Evolutionary conservation across 1,140 invertebrate genomes (phyloP).

Genomic region (Brachionus paranguensis): DNA sequence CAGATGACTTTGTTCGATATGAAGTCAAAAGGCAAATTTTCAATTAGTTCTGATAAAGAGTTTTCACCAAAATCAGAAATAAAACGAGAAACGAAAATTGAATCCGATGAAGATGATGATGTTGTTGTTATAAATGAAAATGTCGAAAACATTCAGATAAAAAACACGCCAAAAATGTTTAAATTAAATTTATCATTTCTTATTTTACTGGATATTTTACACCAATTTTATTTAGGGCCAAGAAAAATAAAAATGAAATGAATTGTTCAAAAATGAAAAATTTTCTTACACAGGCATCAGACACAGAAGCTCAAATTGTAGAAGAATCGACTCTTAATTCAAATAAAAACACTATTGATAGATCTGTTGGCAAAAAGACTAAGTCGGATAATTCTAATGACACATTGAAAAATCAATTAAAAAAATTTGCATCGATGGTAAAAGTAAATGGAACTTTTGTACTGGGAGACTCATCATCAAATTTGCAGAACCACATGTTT

Average conservation of each 20-base stretch:
- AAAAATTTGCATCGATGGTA: not conserved
- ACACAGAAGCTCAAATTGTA: not conserved
- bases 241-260: not conserved
- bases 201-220: not conserved
- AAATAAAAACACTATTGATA: not conserved
- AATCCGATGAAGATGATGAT: not conserved
- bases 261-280: not conserved
- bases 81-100: not conserved
- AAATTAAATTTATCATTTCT: not conserved
- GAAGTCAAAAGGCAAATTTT: constrained; percentile 16
- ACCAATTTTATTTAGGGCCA: not conserved
- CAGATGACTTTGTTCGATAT: constrained; percentile 5
- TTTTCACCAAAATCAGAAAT: not conserved
- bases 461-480: not conserved
- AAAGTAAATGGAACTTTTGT: not conserved
- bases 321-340: not conserved
- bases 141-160: not conserved
- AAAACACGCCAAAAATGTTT: not conserved
- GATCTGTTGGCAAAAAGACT: not conserved
- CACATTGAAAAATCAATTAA: not conserved
- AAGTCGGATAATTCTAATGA: not conserved
- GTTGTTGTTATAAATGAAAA: not conserved
- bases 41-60: not conserved
- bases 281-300: not conserved
- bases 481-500: not conserved